These are phyloP conservation scores for Drosophila willistoni DNA, from an alignment of 1,140 invertebrate genomes.

Conservation along the genomic window DNA sequence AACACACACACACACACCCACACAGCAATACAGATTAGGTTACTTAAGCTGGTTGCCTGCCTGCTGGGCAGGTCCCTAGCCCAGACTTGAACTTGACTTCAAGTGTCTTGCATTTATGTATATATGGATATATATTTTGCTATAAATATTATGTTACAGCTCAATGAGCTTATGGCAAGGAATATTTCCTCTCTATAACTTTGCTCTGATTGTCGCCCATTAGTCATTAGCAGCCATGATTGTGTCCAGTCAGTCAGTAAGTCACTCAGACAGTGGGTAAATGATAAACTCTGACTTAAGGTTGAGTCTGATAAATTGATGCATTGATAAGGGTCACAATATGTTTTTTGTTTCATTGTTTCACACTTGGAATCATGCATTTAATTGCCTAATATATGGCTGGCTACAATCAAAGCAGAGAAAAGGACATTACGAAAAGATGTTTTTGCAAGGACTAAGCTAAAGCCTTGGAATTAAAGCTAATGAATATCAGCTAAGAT, in stretches of 20 bases:
- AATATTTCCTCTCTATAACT: slow-evolving; percentile 8
- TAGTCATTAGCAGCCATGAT: slow-evolving; percentile 64
- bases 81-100: slow-evolving; percentile 25
- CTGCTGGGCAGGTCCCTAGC: slow-evolving; percentile 26
- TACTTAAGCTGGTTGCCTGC: slow-evolving; percentile 51
- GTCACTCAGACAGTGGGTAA: not conserved
- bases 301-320: slow-evolving; percentile 54
- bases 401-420: not conserved
- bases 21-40: slow-evolving; percentile 42
- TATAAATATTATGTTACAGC: slow-evolving; percentile 78
- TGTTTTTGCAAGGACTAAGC: not conserved
- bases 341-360: slow-evolving; percentile 23
- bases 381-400: slow-evolving; percentile 46
- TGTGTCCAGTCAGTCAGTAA: slow-evolving; percentile 30
- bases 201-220: slow-evolving; percentile 61
- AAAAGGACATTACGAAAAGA: not conserved
- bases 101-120: slow-evolving; percentile 41
- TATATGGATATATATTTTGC: slow-evolving; percentile 45
- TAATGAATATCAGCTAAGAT: too few relatives aligned
- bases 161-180: slow-evolving; percentile 61
- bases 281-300: slow-evolving; percentile 42
- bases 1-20: slow-evolving; percentile 26
- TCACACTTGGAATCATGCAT: slow-evolving; percentile 42
- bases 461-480: not conserved
- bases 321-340: slow-evolving; percentile 27